Evolutionary conservation across 2,113 vertebrate genomes (phyloP), one percentile per base, ranked within the genome.

Genomic region (Aramus guarauna): DNA sequence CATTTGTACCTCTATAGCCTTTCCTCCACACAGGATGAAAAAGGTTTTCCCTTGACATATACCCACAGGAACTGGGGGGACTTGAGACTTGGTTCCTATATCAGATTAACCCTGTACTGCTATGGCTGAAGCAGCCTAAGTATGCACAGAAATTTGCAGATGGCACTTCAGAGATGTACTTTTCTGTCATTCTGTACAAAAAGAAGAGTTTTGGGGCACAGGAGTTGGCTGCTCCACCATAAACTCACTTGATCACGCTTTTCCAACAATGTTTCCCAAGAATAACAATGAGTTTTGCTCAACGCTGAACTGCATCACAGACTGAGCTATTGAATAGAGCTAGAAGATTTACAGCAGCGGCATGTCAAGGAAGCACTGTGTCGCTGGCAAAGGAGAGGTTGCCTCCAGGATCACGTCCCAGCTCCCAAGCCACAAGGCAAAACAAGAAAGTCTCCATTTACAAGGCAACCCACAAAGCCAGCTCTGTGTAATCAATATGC

Each of bases 401-500:
- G 67, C 77, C 94, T 91, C 43, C 83, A 91, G 93, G 71, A 78
- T 83, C 11, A 5, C 90, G 80, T 79, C 89, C 94, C 74, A 60
- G 76, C 80, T 92, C 89, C 71, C 76, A 92, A 67, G 59, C 67
- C 94, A 91, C 91, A 37, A 37, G 75, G 85, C 64, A 45, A 78
- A 91, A 45, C 37, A 88, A 71, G 94, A 92, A 92, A 79, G 85
- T 96, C 85, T 94, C 95, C 88, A 90, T 94, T 94, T 91, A 88
- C 68, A 63, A 96, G 92, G 90, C 86, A 56, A 63, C 23, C 86
- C 89, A 79, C 91, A 62, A 15, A 86, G 85, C 24, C 91, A 63
- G 69, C 86, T 74, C 67, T 43, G 94, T 95, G 97, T 97, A 98
- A 98, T 96, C 96, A 97, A 98, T 94, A 90, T 80, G 92, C 92